Percentiles rank a stretch among this genome's conserved stretches.
phyloP scores from a whole-genome alignment of 2,888 invertebrate genomes.

The Volucella zonaria region DNA sequence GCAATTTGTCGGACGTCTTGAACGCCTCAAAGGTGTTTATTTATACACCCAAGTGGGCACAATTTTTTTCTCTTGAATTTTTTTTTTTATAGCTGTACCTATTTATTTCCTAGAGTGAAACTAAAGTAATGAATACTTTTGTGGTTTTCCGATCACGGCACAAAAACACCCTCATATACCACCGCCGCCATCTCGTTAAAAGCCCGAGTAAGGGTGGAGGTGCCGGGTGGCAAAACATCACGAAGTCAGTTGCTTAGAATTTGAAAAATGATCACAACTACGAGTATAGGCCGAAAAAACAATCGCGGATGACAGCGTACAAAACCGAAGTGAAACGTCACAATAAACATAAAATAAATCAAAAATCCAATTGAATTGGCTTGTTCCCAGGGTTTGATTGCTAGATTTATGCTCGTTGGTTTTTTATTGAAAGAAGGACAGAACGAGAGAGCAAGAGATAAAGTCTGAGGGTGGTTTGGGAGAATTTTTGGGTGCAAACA shows the following conservation, averaged over 20 bases:
- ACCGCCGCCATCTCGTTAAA: slow-evolving; percentile 4
- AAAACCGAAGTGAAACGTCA: slow-evolving; percentile 48
- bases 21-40: slow-evolving; percentile 69
- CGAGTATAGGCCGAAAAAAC: neutral
- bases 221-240: slow-evolving; percentile 11
- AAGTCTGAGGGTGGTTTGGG: slow-evolving; percentile 8
- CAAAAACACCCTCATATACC: slow-evolving; percentile 56
- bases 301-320: slow-evolving; percentile 52
- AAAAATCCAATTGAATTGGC: slow-evolving; percentile 70
- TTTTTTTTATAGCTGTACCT: slow-evolving; percentile 4
- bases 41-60: slow-evolving; percentile 44
- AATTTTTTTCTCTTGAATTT: neutral
- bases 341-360: slow-evolving; percentile 70
- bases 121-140: slow-evolving; percentile 63
- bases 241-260: slow-evolving; percentile 32
- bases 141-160: slow-evolving; percentile 70
- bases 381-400: slow-evolving; percentile 64
- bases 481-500: slow-evolving; percentile 58
- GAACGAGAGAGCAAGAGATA: slow-evolving; percentile 8
- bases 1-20: slow-evolving; percentile 55
- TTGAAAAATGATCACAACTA: slow-evolving; percentile 55
- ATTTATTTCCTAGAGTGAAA: slow-evolving; percentile 55
- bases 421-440: slow-evolving; percentile 51
- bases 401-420: slow-evolving; percentile 57
- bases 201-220: neutral